phyloP scores from a whole-genome alignment of 2,888 invertebrate genomes.

The Isoperla grammatica region DNA sequence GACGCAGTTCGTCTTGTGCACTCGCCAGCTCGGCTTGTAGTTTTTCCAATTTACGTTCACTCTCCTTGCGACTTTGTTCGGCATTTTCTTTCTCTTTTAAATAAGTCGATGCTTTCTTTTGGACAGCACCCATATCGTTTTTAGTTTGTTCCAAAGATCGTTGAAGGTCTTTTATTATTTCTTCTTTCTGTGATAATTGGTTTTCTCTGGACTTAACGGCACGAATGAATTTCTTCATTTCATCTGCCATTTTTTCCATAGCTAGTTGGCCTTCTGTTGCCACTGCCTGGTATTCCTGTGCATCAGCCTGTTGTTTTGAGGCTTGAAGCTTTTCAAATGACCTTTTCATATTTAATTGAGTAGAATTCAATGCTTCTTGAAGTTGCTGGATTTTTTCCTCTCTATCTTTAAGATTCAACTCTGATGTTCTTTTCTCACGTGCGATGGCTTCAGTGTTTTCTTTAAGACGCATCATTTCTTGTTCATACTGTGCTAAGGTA shows the following conservation, averaged over 20 bases:
- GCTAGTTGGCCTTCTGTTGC: constrained; percentile 5
- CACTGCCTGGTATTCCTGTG: background rate
- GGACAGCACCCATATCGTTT: background rate
- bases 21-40: background rate
- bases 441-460: background rate
- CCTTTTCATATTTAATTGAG: background rate
- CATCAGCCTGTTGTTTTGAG: background rate
- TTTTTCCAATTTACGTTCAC: constrained; percentile 7
- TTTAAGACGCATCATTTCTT: background rate
- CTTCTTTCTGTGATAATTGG: background rate
- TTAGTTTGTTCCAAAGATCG: background rate
- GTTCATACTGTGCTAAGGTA: background rate
- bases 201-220: background rate
- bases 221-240: background rate
- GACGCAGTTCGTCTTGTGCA: constrained; percentile 2
- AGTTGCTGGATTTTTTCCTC: background rate
- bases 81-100: background rate
- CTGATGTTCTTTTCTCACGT: background rate
- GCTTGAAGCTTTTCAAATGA: background rate
- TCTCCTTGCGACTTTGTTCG: constrained; percentile 1
- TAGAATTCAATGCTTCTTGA: background rate
- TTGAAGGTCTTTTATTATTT: background rate
- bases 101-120: background rate
- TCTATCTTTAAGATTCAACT: background rate
- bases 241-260: background rate